A percentile compares a stretch with the other conserved stretches of the same genome.
phyloP scores from a whole-genome alignment of 2,888 invertebrate genomes.

The Sclerodermus sp. region DNA sequence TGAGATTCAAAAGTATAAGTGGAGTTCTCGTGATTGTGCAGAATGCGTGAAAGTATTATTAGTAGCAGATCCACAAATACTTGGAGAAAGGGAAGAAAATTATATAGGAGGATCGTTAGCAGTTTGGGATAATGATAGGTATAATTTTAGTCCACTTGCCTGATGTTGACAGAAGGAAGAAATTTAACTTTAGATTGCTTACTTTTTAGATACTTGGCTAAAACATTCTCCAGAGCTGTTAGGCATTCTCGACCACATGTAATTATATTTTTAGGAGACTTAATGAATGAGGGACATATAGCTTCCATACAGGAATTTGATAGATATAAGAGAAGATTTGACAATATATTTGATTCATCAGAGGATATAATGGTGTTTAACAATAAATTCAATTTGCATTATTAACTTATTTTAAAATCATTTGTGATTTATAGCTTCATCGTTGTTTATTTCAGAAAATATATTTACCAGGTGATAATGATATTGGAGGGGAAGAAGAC shows the following conservation, averaged over 20 bases:
- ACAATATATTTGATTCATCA: conserved; percentile 64
- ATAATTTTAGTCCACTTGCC: conserved; percentile 27
- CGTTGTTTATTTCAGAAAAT: conserved; percentile 65
- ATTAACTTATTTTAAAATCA: conserved; percentile 1
- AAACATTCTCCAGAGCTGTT: conserved; percentile 76
- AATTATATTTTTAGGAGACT: conserved; percentile 88
- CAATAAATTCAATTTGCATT: too few species aligned
- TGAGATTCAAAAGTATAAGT: conserved; percentile 60
- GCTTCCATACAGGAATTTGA: conserved; percentile 73
- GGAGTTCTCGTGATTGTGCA: conserved; percentile 54
- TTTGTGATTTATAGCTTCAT: neutral
- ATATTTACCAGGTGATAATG: conserved; percentile 95
- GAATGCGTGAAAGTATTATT: conserved; percentile 70
- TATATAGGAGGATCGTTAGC: conserved; percentile 70
- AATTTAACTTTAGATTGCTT: too few species aligned
- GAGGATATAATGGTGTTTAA: conserved; percentile 50
- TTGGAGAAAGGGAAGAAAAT: conserved; percentile 77
- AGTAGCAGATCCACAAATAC: conserved; percentile 90
- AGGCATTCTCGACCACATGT: conserved; percentile 77
- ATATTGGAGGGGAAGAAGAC: conserved; percentile 92
- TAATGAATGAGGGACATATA: conserved; percentile 91
- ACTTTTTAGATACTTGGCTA: conserved; percentile 71
- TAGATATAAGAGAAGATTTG: conserved; percentile 74
- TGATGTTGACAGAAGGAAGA: too few species aligned
- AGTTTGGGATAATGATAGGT: conserved; percentile 90